These are phyloP conservation scores for Elephas maximus DNA, from an alignment of 2,113 vertebrate genomes.

Conservation along the genomic window DNA sequence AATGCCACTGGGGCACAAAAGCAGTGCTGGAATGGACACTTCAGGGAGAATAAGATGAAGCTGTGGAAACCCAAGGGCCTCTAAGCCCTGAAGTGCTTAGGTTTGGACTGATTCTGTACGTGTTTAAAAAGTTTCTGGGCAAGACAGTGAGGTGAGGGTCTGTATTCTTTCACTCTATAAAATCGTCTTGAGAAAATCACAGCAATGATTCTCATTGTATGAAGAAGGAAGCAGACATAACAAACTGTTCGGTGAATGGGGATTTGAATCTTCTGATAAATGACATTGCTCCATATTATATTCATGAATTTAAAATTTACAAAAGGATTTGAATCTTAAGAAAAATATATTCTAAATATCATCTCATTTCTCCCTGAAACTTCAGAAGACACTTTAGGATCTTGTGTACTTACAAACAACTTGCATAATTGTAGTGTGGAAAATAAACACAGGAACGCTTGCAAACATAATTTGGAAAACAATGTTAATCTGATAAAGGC, in stretches of 20 bases:
- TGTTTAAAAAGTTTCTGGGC: neutral
- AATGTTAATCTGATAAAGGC: neutral
- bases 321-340: slow-evolving; percentile 49
- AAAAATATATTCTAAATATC: slow-evolving; percentile 32
- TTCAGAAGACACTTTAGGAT: slow-evolving; percentile 29
- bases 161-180: neutral
- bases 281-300: neutral
- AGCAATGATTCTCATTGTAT: neutral
- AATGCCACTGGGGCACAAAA: neutral
- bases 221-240: neutral
- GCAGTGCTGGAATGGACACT: neutral
- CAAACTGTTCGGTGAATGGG: neutral
- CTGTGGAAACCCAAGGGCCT: rapidly evolving
- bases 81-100: too few relatives aligned
- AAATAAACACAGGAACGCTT: slow-evolving; percentile 30
- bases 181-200: slow-evolving; percentile 21
- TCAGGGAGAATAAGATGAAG: neutral
- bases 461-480: slow-evolving; percentile 44
- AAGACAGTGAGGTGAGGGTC: neutral
- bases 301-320: slow-evolving; percentile 7
- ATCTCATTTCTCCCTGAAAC: slow-evolving; percentile 32
- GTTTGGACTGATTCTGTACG: neutral
- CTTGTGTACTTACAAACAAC: neutral
- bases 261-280: neutral
- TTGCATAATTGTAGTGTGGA: neutral